Conservation (phyloP, 1,140 invertebrate genomes). For the Drosophila albomicans region DNA sequence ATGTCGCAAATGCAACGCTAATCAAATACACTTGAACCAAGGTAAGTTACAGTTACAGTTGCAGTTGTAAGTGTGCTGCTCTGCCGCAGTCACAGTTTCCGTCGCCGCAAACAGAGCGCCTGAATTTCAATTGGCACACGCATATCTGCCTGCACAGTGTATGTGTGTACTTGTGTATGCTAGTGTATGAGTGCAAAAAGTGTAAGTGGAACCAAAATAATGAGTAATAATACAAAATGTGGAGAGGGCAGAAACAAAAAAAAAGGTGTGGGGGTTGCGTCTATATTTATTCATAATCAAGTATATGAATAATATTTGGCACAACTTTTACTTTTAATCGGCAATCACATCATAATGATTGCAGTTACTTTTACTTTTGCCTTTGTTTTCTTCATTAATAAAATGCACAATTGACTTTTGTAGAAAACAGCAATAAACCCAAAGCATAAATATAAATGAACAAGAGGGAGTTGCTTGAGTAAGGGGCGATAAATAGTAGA, state of each 20-base stretch:
- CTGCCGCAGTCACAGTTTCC: background rate
- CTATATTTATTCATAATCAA: background rate
- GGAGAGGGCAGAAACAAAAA: conserved; percentile 16
- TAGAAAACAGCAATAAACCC: conserved; percentile 30
- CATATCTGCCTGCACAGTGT: conserved; percentile 10
- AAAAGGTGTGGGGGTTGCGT: conserved; percentile 40
- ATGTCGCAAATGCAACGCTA: conserved; percentile 24
- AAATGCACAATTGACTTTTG: conserved; percentile 63
- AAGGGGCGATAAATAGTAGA: conserved; percentile 17
- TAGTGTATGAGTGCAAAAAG: conserved; percentile 22
- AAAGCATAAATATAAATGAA: conserved; percentile 4
- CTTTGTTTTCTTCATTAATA: conserved; percentile 47
- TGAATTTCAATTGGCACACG: conserved; percentile 42
- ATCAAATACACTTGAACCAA: conserved; percentile 48
- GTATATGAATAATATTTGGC: conserved; percentile 31
- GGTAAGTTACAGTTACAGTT: conserved; percentile 37
- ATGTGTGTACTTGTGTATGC: background rate
- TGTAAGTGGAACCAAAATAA: conserved; percentile 47
- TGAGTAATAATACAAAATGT: conserved; percentile 41
- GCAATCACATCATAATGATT: conserved; percentile 58
- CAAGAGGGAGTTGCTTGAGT: conserved; percentile 8
- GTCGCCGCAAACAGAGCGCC: conserved; percentile 22
- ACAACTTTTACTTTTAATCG: conserved; percentile 69
- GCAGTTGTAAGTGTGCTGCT: conserved; percentile 22
- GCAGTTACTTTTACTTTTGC: conserved; percentile 50